Evolutionary conservation across 2,888 invertebrate genomes (phyloP).

Genomic region (Lithophane semibrunnea): DNA sequence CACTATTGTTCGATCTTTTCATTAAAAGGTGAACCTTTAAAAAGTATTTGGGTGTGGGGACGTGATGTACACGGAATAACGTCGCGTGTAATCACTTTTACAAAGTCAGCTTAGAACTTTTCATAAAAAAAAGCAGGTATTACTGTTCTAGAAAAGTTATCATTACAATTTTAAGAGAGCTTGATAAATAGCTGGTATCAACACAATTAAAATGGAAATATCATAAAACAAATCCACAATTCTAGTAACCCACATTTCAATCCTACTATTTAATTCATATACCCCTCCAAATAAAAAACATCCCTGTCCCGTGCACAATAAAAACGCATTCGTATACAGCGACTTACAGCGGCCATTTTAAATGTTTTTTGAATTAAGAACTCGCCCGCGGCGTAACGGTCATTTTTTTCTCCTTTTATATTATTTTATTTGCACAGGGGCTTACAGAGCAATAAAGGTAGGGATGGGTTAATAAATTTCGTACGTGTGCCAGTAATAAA

Average conservation of each 20-base stretch:
- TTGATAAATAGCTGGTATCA: too few species aligned
- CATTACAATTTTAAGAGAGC: too few species aligned
- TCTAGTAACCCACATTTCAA: conserved; percentile 43
- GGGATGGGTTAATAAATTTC: conserved; percentile 74
- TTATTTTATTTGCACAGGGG: conserved; percentile 78
- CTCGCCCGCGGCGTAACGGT: conserved; percentile 76
- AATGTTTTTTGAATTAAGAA: conserved; percentile 70
- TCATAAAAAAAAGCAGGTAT: too few species aligned
- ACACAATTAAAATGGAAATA: too few species aligned
- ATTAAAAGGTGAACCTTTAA: conserved; percentile 68
- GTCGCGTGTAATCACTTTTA: conserved; percentile 31
- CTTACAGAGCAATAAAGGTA: conserved; percentile 81
- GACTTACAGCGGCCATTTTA: conserved; percentile 65
- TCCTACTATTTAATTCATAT: conserved; percentile 25
- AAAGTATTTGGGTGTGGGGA: conserved; percentile 52
- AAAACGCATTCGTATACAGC: conserved; percentile 65
- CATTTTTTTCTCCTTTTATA: conserved; percentile 74
- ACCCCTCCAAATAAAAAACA: conserved; percentile 38
- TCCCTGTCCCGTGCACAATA: conserved; percentile 44
- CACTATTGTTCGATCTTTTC: conserved; percentile 69
- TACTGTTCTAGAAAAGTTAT: background rate
- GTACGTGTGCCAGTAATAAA: conserved; percentile 73
- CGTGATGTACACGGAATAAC: conserved; percentile 36
- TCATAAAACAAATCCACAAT: background rate
- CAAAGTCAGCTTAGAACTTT: background rate